Evolutionary conservation across 1,140 invertebrate genomes (phyloP), one percentile per base, ranked within the genome.

Genomic region (Calliopsis andreniformis): DNA sequence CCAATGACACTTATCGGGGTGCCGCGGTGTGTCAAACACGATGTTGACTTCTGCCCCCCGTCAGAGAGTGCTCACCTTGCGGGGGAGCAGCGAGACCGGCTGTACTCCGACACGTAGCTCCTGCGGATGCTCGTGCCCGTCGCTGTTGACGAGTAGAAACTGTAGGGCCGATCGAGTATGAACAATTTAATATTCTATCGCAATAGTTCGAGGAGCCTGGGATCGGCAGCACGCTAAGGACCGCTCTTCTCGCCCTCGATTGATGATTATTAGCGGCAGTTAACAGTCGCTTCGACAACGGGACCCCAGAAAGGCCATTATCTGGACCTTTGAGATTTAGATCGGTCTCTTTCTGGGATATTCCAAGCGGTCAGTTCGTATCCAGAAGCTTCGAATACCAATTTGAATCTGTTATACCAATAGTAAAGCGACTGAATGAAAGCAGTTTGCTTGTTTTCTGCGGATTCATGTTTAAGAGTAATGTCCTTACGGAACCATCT

Each of bases 21-120:
- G 18, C 28, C 32, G 25, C n/a, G 12, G 10, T n/a, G 35, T 23
- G 35, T 10, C 18, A 16, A 56, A 12, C 18, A 20, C 16, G 14
- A 23, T n/a, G 6, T 25, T 4, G n/a, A 12, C 32, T 45, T 47
- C 23, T 7, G 43, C 10, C 59, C 58, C 25, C 35, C 43, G 10
- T 61, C 61, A 18, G 25, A 23, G 55, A 78, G 73, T 42, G 70
- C 82, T 88, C 80, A 89, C 88, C 88, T 89, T 77, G 80, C 58
- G 35, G 87, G 87, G 79, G 87, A 89, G 76, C 78, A 82, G 51
- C 69, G 67, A 68, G 79, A 79, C 55, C 84, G 81, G 73, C 81
- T 83, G 76, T 83, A 79, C 42, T 83, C 80, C 62, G 81, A 82
- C 30, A 68, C n/a, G 62, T 83, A 86, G 53, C 69, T 83, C 42